Evolutionary conservation across 2,797 vertebrate species (phyloP), one percentile per base, ranked within the genome.

Genomic region (Halcyon chelicuti): DNA sequence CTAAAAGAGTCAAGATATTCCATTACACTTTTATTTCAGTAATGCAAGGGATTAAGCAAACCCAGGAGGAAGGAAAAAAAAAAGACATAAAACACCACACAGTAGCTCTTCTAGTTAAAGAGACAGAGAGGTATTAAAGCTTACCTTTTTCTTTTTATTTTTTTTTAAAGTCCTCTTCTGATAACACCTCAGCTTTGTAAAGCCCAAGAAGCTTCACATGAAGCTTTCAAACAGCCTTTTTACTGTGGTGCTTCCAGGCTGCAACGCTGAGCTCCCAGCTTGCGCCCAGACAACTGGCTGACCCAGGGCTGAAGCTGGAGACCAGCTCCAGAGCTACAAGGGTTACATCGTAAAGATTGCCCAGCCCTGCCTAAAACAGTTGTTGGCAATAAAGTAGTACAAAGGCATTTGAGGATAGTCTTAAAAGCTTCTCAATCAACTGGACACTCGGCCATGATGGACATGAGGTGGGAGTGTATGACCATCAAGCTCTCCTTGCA

Each of bases 31-130:
- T 35, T 28, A 66, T 67, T 86, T 81, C 67, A 88, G 55, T 47
- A 46, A 74, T 3, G 7, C 21, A 25, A 90, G 9, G 66, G 73
- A 93, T 93, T 93, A 91, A 94, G 55, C 33, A 84, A 90, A 94
- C 83, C 13, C 1, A 2, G 3, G 8, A 62, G 2, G 3, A 5
- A 62, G 29, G 63, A 55, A n/a, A 58, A 79, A n/a, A 26, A 68
- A 37, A 35, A 44, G n/a, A 14, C 19, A 47, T 49, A 14, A 14
- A 75, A 18, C 35, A 66, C 35, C 14, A 60, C 37, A 37, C 3
- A 37, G 25, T 39, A 92, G 85, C 66, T 75, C 44, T 93, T 40
- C 49, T 42, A 76, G 47, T 75, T 55, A 84, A 83, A 79, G 37
- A 61, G 22, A 74, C 20, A 42, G 7, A 65, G 15, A 31, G 4